Percentiles rank a stretch among this genome's conserved stretches.
Evolutionary conservation across 1,140 invertebrate genomes (phyloP).

Genomic region (Marisa cornuarietis): DNA sequence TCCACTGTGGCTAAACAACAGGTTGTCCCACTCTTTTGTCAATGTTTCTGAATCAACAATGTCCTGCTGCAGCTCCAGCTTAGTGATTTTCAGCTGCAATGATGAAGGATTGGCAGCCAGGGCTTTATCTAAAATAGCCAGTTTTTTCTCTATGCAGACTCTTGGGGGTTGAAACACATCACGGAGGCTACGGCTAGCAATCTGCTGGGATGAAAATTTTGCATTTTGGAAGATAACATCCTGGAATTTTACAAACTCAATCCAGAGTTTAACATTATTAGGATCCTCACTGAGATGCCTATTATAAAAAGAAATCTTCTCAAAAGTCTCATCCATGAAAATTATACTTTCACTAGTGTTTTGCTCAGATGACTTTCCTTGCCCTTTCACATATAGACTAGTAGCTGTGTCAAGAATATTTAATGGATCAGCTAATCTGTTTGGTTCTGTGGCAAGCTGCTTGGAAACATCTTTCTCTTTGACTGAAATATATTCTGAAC

Average conservation of each 20-base stretch:
- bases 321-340: conserved; percentile 29
- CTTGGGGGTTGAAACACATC: conserved; percentile 22
- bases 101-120: conserved; percentile 65
- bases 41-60: conserved; percentile 60
- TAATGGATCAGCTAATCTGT: conserved; percentile 5
- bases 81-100: conserved; percentile 60
- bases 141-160: conserved; percentile 65
- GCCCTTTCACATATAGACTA: conserved; percentile 47
- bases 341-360: conserved; percentile 21
- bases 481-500: conserved; percentile 22
- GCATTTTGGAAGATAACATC: conserved; percentile 42
- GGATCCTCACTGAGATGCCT: conserved; percentile 61
- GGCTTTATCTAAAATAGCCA: conserved; percentile 67
- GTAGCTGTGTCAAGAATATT: conserved; percentile 43
- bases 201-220: conserved; percentile 21
- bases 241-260: conserved; percentile 69
- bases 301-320: conserved; percentile 63
- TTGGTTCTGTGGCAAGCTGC: neutral
- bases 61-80: conserved; percentile 61
- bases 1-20: conserved; percentile 66
- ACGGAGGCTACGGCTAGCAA: conserved; percentile 30
- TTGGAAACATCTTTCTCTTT: conserved; percentile 18
- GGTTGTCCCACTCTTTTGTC: conserved; percentile 64
- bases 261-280: conserved; percentile 63
- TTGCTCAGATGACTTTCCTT: conserved; percentile 20